phyloP scores from a whole-genome alignment of 2,888 invertebrate genomes.

The Abscondita cerata region DNA sequence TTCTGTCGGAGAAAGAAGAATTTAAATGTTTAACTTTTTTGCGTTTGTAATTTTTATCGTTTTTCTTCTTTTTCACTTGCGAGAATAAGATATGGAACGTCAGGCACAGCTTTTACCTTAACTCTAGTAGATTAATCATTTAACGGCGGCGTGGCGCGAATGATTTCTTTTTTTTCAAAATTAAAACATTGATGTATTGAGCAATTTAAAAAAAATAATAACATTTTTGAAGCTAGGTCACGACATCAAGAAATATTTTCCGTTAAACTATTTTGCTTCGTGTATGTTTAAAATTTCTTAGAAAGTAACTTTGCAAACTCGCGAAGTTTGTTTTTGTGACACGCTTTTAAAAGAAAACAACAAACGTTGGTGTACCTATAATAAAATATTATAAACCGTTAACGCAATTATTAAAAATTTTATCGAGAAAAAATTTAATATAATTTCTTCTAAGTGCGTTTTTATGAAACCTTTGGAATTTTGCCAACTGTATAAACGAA shows the following conservation, averaged over 20 bases:
- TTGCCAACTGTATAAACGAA: slow-evolving; percentile 38
- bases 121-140: slow-evolving; percentile 34
- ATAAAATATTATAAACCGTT: neutral
- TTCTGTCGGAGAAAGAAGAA: slow-evolving; percentile 6
- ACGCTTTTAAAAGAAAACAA: neutral
- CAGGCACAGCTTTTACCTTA: slow-evolving; percentile 31
- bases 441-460: slow-evolving; percentile 10
- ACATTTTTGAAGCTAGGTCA: no score
- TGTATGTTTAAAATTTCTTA: slow-evolving; percentile 11
- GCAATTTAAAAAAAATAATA: slow-evolving; percentile 13
- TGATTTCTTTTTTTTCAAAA: slow-evolving; percentile 30
- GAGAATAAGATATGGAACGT: slow-evolving; percentile 33
- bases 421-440: slow-evolving; percentile 2
- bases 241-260: slow-evolving; percentile 5
- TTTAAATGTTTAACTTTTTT: slow-evolving; percentile 18
- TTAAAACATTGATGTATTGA: slow-evolving; percentile 34
- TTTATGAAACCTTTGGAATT: slow-evolving; percentile 19
- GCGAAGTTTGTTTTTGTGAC: slow-evolving; percentile 4
- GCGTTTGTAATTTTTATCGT: slow-evolving; percentile 15
- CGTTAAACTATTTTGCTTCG: slow-evolving; percentile 18
- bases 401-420: neutral
- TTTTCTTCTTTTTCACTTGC: slow-evolving; percentile 15
- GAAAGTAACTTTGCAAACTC: slow-evolving; percentile 9
- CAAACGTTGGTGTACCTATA: neutral
- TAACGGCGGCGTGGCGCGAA: slow-evolving; percentile 30